Evolutionary conservation across 2,888 invertebrate species (phyloP), one percentile per base, ranked within the genome.

Genomic region (Diabrotica balteata): DNA sequence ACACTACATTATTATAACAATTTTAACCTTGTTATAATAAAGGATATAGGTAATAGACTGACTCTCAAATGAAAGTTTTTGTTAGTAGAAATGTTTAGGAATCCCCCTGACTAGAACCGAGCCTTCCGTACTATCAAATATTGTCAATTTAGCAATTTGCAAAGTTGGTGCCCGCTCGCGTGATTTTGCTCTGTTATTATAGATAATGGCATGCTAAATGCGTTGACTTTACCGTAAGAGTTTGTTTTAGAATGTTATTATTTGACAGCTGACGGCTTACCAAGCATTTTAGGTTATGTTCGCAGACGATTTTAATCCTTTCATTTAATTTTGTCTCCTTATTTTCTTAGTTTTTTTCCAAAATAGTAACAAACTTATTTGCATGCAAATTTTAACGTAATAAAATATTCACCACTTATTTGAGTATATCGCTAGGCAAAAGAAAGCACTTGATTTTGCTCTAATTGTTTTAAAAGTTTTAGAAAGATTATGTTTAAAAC

Each of bases 91-190:
- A 32, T 32, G 32, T 32, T 32, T 32, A 32, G 32, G 4, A 32
- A 32, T 32, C 32, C 32, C 32, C 32, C 32, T 32, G 4, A 32
- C 46, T 58, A 45, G 43, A 51, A 8, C 50, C 45, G 51, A 51
- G 59, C 54, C 69, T 66, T 62, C 68, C 60, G 60, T 69, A 69
- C 66, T 80, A 81, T 83, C 83, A 83, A 84, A 84, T 84, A 84
- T 84, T 83, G 83, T 84, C 84, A 83, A 84, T 84, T 83, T 83
- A 83, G 84, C 84, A 84, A 83, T 84, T 83, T 81, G 81, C 79
- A 79, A 81, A 82, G 79, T 81, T 81, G 79, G 77, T 70, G 71
- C 71, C 72, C 68, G 77, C 77, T 78, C 72, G 73, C 79, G 81
- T 79, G 82, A 81, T 82, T 81, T 81, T 78, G 79, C 69, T 77